These are phyloP conservation scores for Trichogramma pretiosum DNA, from an alignment of 1,140 invertebrate genomes.

Conservation along the genomic window DNA sequence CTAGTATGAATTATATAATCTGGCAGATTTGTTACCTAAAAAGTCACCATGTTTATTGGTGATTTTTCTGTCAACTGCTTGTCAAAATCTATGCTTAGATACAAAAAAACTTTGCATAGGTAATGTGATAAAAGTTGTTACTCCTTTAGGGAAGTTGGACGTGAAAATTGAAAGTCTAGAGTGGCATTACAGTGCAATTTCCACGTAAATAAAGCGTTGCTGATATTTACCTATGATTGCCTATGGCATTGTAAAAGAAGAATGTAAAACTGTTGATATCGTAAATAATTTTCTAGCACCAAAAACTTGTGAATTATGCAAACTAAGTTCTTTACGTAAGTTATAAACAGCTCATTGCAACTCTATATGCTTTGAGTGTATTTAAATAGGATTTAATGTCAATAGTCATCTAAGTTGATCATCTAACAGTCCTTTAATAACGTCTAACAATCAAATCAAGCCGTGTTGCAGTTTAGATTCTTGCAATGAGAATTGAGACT, in stretches of 20 bases:
- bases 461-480: slow-evolving; percentile 16
- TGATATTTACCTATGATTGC: no score
- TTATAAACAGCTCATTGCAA: slow-evolving; percentile 11
- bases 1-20: no score
- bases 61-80: slow-evolving; percentile 9
- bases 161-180: no score
- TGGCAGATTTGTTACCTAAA: no score
- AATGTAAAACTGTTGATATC: slow-evolving; percentile 7
- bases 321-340: slow-evolving; percentile 18
- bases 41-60: no score
- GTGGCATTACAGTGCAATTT: no score
- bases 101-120: no score
- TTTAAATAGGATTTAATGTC: slow-evolving; percentile 8
- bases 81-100: slow-evolving; percentile 12
- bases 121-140: no score
- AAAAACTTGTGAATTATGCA: slow-evolving; percentile 14
- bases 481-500: slow-evolving; percentile 17
- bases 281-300: slow-evolving; percentile 13
- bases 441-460: slow-evolving; percentile 12
- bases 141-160: no score
- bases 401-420: slow-evolving; percentile 9
- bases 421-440: no score
- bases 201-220: no score
- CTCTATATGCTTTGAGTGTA: slow-evolving; percentile 5
- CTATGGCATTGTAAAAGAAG: no score